These are phyloP conservation scores for Urechis unicinctus DNA, from an alignment of 2,888 invertebrate species.

Conservation along the genomic window DNA sequence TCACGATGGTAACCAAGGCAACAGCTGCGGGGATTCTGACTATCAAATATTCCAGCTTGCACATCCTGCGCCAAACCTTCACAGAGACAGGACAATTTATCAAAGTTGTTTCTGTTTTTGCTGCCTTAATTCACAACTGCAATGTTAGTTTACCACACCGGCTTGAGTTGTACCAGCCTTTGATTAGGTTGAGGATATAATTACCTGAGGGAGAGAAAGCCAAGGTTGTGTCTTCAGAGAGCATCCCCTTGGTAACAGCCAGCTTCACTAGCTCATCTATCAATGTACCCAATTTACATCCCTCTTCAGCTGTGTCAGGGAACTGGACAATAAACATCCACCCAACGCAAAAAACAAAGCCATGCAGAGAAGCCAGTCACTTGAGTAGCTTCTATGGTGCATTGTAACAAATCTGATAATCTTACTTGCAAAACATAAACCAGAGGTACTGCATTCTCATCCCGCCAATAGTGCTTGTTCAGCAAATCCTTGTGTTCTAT, in stretches of 20 bases:
- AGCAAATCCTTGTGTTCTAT: slow-evolving; percentile 1
- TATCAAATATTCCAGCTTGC: slow-evolving; percentile 8
- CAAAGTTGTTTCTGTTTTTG: too few species aligned
- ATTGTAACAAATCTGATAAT: too few species aligned
- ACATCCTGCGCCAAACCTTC: slow-evolving; percentile 18
- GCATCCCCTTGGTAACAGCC: too few species aligned
- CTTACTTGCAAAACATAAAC: slow-evolving; percentile 6
- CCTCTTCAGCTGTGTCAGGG: not conserved
- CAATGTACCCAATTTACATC: not conserved
- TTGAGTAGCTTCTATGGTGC: too few species aligned
- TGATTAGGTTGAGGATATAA: not conserved
- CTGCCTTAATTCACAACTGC: too few species aligned
- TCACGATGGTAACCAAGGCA: slow-evolving; percentile 16
- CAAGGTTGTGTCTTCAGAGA: too few species aligned
- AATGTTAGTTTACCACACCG: too few species aligned
- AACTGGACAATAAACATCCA: not conserved
- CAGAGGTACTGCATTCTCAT: slow-evolving; percentile 3
- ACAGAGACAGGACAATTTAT: too few species aligned
- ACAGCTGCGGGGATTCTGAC: slow-evolving; percentile 12
- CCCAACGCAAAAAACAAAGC: not conserved
- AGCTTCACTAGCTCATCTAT: not conserved
- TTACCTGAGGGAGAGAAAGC: not conserved
- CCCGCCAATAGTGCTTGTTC: slow-evolving; percentile 1
- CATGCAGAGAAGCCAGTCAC: too few species aligned
- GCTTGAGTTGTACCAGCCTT: too few species aligned